Conservation (phyloP, 2,113 vertebrate species). For the Rynchops niger region DNA sequence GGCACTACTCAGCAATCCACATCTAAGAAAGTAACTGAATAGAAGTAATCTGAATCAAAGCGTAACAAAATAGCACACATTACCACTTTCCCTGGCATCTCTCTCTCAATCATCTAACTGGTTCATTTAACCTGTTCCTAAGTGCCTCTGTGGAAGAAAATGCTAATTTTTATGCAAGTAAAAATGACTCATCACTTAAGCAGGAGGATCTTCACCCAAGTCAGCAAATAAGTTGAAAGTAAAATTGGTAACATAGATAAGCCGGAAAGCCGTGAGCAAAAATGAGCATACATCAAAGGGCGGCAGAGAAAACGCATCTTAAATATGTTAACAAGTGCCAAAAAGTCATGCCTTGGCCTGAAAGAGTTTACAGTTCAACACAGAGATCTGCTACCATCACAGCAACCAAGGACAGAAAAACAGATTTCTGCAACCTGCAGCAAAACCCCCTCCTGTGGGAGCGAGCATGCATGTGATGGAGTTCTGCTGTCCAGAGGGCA, state of each 20-base stretch:
- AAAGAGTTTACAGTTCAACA: not conserved
- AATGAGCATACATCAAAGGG: not conserved
- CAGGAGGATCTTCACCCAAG: not conserved
- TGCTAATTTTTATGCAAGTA: not conserved
- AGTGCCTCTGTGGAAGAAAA: not conserved
- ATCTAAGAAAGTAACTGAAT: not conserved
- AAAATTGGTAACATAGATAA: not conserved
- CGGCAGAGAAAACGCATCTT: not conserved
- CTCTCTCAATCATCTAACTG: not conserved
- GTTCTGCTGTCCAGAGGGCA: not conserved
- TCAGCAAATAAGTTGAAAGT: slow-evolving; percentile 31
- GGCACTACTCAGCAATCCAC: not conserved
- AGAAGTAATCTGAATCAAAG: not conserved
- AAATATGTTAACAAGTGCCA: not conserved
- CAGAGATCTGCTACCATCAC: not conserved
- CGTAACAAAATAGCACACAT: not conserved
- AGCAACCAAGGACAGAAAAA: not conserved
- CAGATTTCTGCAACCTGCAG: not conserved
- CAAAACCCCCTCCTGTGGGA: not conserved
- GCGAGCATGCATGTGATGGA: accelerated
- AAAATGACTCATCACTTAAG: slow-evolving; percentile 35
- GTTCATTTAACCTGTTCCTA: slow-evolving; percentile 39
- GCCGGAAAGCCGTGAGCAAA: not conserved
- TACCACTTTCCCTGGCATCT: not conserved
- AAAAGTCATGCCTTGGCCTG: not conserved